Base-by-base conservation (phyloP, 2,888 invertebrate species). In the Drosophila longiperda region DNA sequence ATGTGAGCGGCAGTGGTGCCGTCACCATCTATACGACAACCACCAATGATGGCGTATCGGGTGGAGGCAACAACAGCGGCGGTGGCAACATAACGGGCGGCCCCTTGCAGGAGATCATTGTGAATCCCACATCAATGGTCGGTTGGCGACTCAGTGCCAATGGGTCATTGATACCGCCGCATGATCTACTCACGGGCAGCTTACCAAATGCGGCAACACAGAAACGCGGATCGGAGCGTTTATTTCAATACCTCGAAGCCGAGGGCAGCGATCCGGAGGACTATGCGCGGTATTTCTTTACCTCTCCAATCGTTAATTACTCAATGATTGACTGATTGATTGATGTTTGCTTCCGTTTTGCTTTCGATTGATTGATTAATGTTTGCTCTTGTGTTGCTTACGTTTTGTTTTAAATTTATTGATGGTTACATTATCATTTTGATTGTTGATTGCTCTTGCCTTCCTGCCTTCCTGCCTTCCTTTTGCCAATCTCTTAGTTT, bases 241-340 rank as follows among this genome's bases (percentile, higher is more conserved):
- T 96, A 64, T 96, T 96, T 93, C 96, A 95, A 89, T 96, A 95
- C 94, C 94, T 96, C 94, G 96, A 95, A 93, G 96, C 96, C 95
- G 96, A 96, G 93, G 95, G 95, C 84, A 96, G 96, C 65, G 96
- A 95, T 91, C 94, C 94, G 90, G 94, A 94, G 90, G 93, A 93
- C 89, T 93, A 93, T 92, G 92, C 93, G 91, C 91, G 93, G 94
- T 89, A 93, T 74, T 77, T 55, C 36, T 45, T 15, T 3, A 29
- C 11, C 1, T 50, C 29, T 33, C 32, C 50, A 48, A 38, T 62
- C 23, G 33, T 65, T 74, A 26, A 64, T 15, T 45, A 7, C 15
- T 26, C 40, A 20, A 23, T 45, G 23, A 32, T 62, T 57, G 7
- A 65, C 54, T 58, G 32, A 57, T 66, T 64, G 45, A 8, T 67